Evolutionary conservation across 53 echinoderm and acorn worm genomes (phyloP), one percentile per base, ranked within the genome.

Genomic region (Paracentrotus lividus): DNA sequence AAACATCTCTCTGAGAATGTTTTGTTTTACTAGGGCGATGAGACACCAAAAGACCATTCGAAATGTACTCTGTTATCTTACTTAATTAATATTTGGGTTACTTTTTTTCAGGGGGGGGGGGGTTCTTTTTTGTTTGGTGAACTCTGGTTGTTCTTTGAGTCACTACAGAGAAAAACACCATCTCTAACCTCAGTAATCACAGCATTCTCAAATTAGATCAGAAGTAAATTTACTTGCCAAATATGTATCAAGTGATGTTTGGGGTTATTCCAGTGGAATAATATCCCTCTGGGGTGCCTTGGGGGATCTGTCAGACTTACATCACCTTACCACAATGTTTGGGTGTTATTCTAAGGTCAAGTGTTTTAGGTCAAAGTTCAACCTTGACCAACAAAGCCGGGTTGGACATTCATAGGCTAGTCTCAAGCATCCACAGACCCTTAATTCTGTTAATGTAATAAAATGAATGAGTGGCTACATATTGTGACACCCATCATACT

Each of bases 261-360:
- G 72, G 72, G 38, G 72, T 36, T 38, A 72, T 72, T 72, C 5
- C 40, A 6, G 5, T 20, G 40, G 40, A 72, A 38, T 36, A 72
- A 72, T 38, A 72, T 4, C 67, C 72, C 18, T 15, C 72, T 72
- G 72, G 72, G 72, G 15, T 6, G 20, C 72, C 72, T 72, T 16
- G 38, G 36, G 72, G 72, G 40, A 72, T 72, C 72, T 72, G 72
- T 72, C 72, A 72, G 72, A 36, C 40, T 72, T 72, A 40, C 72
- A 72, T 72, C 72, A 72, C 72, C 38, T 72, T 36, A 72, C 72
- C 72, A 72, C 72, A 72, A 72, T 72, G 72, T 72, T 72, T 72
- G 72, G 72, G 72, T 72, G 72, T 72, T 72, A 72, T 72, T 36
- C 72, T 72, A 72, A 72, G 72, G 72, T 72, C 72, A 72, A 72